phyloP scores from a whole-genome alignment of 2,888 invertebrate species.

The Chrysolina americana region DNA sequence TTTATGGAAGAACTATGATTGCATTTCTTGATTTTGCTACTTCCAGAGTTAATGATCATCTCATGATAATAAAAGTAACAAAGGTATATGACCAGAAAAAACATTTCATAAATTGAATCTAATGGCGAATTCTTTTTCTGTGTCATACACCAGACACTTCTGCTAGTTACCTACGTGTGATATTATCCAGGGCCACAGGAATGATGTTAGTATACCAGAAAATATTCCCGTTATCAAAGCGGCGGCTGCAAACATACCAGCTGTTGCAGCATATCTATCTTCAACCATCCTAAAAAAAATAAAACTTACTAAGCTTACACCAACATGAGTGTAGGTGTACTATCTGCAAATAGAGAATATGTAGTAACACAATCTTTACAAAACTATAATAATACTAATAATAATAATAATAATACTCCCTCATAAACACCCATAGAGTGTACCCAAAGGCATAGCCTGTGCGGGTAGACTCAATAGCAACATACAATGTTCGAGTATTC shows the following conservation, averaged over 20 bases:
- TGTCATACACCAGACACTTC: conserved; percentile 69
- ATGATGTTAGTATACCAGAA: conserved; percentile 84
- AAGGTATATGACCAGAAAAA: conserved; percentile 59
- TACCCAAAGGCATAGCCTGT: too few relatives aligned
- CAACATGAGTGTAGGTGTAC: too few relatives aligned
- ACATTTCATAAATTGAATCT: conserved; percentile 57
- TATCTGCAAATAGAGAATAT: too few relatives aligned
- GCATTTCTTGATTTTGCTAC: conserved; percentile 37
- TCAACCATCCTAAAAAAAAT: conserved; percentile 79
- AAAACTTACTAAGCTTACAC: conserved; percentile 14
- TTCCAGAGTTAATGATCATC: neutral
- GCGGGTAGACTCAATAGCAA: too few relatives aligned
- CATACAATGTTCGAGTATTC: too few relatives aligned
- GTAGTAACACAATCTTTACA: too few relatives aligned
- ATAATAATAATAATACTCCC: too few relatives aligned
- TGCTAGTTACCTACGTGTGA: conserved; percentile 67
- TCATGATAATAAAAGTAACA: conserved; percentile 29
- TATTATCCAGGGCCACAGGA: conserved; percentile 78
- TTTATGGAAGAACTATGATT: conserved; percentile 58
- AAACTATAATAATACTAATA: too few relatives aligned
- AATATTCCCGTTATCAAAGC: conserved; percentile 92
- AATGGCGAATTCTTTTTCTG: conserved; percentile 64
- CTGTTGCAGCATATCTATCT: conserved; percentile 85
- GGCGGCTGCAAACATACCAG: conserved; percentile 98
- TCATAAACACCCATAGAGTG: too few relatives aligned